phyloP scores from a whole-genome alignment of 2,888 invertebrate genomes.

The Trichogramma dendrolimi region DNA sequence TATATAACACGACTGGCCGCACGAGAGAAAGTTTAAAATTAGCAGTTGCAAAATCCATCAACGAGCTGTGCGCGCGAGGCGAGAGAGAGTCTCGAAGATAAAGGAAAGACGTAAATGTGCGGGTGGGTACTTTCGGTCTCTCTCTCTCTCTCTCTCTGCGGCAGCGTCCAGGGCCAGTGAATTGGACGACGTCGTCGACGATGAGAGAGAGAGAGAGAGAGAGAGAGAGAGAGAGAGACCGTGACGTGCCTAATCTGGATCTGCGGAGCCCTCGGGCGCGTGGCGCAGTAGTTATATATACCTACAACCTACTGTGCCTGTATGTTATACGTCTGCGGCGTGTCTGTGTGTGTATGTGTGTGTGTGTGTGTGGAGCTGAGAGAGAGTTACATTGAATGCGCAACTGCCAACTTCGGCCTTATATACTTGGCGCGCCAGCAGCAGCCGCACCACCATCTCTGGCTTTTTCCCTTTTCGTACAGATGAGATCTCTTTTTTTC shows the following conservation, averaged over 20 bases:
- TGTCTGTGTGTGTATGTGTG: background rate
- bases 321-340: conserved; percentile 4
- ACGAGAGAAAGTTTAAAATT: no score
- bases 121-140: no score
- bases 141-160: no score
- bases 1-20: no score
- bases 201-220: background rate
- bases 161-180: no score
- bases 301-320: conserved; percentile 3
- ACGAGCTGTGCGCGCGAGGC: background rate
- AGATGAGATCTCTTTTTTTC: background rate
- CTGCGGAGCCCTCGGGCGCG: conserved; percentile 19
- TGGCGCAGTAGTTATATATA: background rate
- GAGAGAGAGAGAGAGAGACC: background rate
- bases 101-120: no score
- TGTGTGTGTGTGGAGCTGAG: no score
- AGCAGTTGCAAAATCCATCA: no score
- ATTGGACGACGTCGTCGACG: no score
- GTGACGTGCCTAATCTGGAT: conserved; percentile 32
- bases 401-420: background rate
- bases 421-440: background rate
- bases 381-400: background rate
- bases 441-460: no score
- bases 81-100: background rate
- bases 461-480: background rate